Evolutionary conservation across 2,113 vertebrate species (phyloP).

Genomic region (Sterna hirundo): DNA sequence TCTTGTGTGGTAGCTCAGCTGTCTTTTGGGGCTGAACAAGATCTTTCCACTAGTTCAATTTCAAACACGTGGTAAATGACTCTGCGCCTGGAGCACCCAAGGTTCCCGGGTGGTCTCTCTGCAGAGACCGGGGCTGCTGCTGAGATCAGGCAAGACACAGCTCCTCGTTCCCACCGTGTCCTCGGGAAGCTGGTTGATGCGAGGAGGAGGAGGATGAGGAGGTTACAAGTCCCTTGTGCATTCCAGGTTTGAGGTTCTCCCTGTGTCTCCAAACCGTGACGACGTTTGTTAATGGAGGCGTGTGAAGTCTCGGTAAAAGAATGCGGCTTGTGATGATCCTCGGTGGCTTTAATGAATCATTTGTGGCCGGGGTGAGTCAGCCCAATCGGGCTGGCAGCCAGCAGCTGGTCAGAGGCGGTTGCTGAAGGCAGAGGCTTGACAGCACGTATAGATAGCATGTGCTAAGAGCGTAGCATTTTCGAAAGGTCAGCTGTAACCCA

Average conservation of each 20-base stretch:
- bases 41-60: slow-evolving; percentile 58
- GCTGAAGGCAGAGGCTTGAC: neutral
- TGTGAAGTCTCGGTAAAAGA: neutral
- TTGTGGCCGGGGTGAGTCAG: slow-evolving; percentile 34
- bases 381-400: neutral
- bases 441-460: rapidly evolving
- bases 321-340: neutral
- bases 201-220: neutral
- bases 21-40: slow-evolving; percentile 60
- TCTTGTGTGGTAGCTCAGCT: slow-evolving; percentile 63
- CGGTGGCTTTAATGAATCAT: neutral
- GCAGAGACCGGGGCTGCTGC: neutral
- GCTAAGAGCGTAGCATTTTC: neutral
- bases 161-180: rapidly evolving
- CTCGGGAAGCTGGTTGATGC: rapidly evolving
- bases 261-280: neutral
- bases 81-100: slow-evolving; percentile 46
- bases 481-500: neutral
- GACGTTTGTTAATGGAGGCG: neutral
- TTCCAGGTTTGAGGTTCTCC: neutral
- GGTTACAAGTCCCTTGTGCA: neutral
- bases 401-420: neutral
- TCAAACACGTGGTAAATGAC: slow-evolving; percentile 55
- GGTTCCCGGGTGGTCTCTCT: slow-evolving; percentile 41
- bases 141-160: neutral